Evolutionary conservation across 2,797 vertebrate species (phyloP).

Genomic region (Helostoma temminkii): DNA sequence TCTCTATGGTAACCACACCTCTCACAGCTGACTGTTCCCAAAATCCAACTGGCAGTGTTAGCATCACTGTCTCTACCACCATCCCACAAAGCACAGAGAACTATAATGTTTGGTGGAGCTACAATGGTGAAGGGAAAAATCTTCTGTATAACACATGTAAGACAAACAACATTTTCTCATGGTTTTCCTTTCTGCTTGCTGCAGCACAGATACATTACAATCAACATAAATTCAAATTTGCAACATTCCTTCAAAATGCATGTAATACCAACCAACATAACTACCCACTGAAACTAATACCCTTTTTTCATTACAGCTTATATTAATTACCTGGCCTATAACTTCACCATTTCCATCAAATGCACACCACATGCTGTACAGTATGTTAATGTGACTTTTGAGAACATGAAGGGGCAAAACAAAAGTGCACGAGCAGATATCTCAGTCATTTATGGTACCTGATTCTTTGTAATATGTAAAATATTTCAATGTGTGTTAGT

Average conservation of each 20-base stretch:
- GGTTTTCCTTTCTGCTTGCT: too few relatives aligned
- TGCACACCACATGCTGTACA: accelerated
- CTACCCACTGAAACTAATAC: neutral
- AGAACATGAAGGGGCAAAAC: accelerated
- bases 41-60: too few relatives aligned
- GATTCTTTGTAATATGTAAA: too few relatives aligned
- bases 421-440: neutral
- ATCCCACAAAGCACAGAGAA: too few relatives aligned
- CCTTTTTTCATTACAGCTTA: constrained; percentile 23
- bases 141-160: accelerated
- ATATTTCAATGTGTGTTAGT: too few relatives aligned
- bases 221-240: too few relatives aligned
- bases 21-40: too few relatives aligned
- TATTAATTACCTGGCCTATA: neutral
- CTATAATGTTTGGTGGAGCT: accelerated
- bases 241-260: too few relatives aligned
- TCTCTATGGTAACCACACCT: too few relatives aligned
- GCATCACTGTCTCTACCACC: too few relatives aligned
- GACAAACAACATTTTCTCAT: neutral
- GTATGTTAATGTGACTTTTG: constrained; percentile 25
- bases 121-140: accelerated
- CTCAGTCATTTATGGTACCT: constrained; percentile 65
- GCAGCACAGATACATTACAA: too few relatives aligned
- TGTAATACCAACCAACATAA: neutral
- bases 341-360: accelerated